Conservation (phyloP, 2,113 vertebrate genomes). For the Poeciliopsis occidentalis region DNA sequence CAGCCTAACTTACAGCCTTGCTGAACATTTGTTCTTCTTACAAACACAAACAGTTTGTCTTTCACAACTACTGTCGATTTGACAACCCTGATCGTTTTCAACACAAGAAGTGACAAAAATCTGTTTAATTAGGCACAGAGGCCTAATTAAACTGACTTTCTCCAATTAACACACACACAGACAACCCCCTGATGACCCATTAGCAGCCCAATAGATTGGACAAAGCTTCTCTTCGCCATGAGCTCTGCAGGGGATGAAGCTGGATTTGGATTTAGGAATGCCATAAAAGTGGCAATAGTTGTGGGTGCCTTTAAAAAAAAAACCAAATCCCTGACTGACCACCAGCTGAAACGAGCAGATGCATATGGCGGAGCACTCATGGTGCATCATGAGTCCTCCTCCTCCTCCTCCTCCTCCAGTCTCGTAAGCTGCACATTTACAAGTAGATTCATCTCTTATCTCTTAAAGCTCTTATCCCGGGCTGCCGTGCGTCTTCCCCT, state of each 20-base stretch:
- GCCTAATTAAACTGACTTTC: constrained; percentile 71
- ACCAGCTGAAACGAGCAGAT: too few relatives aligned
- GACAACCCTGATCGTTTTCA: constrained; percentile 62
- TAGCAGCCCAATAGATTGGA: too few relatives aligned
- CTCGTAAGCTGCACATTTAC: constrained; percentile 43
- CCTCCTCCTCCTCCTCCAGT: background rate
- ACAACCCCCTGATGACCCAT: too few relatives aligned
- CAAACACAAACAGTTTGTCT: constrained; percentile 5
- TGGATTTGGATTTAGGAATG: too few relatives aligned
- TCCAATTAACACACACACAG: too few relatives aligned
- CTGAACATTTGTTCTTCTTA: constrained; percentile 13
- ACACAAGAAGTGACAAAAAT: constrained; percentile 66
- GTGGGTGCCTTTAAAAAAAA: too few relatives aligned
- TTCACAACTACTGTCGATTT: constrained; percentile 59
- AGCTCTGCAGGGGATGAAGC: too few relatives aligned
- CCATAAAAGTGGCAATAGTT: too few relatives aligned
- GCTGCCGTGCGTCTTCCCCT: constrained; percentile 33
- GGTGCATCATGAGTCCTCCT: constrained; percentile 47
- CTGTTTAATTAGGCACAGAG: constrained; percentile 32
- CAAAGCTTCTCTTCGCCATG: too few relatives aligned
- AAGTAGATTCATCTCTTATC: constrained; percentile 62
- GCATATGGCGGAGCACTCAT: constrained; percentile 17
- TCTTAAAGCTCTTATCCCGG: constrained; percentile 55
- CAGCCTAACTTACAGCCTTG: constrained; percentile 24
- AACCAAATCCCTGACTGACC: too few relatives aligned